These are phyloP conservation scores for Tetragnatha versicolor DNA, from an alignment of 1,140 invertebrate species.

Conservation along the genomic window DNA sequence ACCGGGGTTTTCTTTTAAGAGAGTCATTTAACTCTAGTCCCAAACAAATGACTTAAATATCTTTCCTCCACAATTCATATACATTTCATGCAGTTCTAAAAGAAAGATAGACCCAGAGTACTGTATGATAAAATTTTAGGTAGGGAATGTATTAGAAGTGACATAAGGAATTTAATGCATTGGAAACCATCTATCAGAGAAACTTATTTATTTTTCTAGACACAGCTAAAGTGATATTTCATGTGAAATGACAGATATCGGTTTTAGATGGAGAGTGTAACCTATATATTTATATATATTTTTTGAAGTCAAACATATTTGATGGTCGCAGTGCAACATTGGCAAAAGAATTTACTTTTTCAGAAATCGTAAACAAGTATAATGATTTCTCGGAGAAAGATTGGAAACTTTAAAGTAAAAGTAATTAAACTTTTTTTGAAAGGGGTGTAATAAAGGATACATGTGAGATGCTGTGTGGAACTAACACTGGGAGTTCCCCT, in stretches of 20 bases:
- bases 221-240: conserved; percentile 14
- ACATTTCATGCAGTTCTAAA: background rate
- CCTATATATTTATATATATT: conserved; percentile 4
- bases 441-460: too few species aligned
- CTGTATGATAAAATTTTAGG: background rate
- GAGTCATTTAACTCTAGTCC: too few species aligned
- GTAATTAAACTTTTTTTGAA: too few species aligned
- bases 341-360: too few species aligned
- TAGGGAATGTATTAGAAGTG: conserved; percentile 10
- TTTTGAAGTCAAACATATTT: conserved; percentile 18
- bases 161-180: conserved; percentile 32
- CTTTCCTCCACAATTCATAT: background rate
- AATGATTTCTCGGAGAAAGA: too few species aligned
- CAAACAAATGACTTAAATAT: background rate
- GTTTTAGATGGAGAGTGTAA: conserved; percentile 15
- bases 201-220: background rate
- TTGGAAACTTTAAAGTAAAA: too few species aligned
- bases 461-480: too few species aligned
- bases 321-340: background rate
- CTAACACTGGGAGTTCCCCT: too few species aligned
- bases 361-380: too few species aligned
- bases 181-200: conserved; percentile 35
- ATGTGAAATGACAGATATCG: conserved; percentile 12
- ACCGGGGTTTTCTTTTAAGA: too few species aligned
- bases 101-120: conserved; percentile 1